Base-by-base conservation (phyloP, 2,113 vertebrate genomes). In the Chauna torquata region DNA sequence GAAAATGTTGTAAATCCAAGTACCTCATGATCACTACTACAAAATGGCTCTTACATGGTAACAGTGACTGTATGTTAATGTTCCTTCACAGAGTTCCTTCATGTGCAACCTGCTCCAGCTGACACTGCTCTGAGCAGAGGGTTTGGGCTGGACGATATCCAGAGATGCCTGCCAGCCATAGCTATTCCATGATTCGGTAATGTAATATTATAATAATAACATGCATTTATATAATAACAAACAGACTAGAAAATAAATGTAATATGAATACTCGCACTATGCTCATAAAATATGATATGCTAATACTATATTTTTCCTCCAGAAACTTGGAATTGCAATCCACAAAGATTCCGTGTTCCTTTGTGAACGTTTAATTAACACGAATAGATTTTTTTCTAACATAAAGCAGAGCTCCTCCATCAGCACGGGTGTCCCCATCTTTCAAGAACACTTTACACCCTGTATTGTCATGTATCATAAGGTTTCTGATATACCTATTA, bases 11-110 rank as follows among this genome's bases (percentile, higher is more conserved):
- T 47, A 55, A 76, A 76, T 79, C 58, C 65, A 44, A 7, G 4
- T 9, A 18, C 30, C 34, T 52, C 25, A 20, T 7, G 11, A 42
- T 68, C 25, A 61, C 0, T 0, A 38, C 36, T 68, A 61, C 36
- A 59, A 61, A 85, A 62, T 6, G 12, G 25, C 11, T 76, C 32
- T 82, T 72, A 27, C 40, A 59, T 1, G 4, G 8, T 28, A 64
- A 24, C 34, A 47, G 19, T 47, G 11, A 9, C 8, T 79, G 8
- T 4, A 71, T 57, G 10, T 8, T 47, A 30, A 47, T 52, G 42
- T 18, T 87, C 8, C 32, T 49, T 82, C n/a, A 5, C 28, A 22
- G 78, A 84, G 34, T 71, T n/a, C n/a, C n/a, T n/a, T n/a, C 44
- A 40, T 57, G 54, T 20, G 23, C 32, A 64, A 64, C 12, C 14